Conservation (phyloP, 1,140 invertebrate genomes). For the Drosophila seguyi region DNA sequence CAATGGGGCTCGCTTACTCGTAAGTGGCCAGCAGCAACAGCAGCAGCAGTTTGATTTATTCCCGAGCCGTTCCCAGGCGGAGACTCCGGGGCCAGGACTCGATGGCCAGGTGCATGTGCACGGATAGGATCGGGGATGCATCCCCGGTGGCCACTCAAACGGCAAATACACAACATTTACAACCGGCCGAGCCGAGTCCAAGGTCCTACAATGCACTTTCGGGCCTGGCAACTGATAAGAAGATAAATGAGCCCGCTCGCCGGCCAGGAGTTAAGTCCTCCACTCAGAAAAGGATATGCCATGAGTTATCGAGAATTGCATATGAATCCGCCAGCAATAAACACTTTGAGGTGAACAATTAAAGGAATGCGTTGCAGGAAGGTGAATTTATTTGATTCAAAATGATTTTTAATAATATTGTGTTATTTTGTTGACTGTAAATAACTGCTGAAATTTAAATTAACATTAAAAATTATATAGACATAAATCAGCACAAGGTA, state of each 20-base stretch:
- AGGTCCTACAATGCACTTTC: conserved; percentile 44
- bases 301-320: conserved; percentile 32
- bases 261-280: conserved; percentile 42
- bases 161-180: conserved; percentile 52
- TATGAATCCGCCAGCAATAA: conserved; percentile 25
- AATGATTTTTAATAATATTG: neutral
- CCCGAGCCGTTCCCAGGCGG: conserved; percentile 33
- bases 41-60: conserved; percentile 50
- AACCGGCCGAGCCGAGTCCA: conserved; percentile 18
- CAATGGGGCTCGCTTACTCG: conserved; percentile 20
- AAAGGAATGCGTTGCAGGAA: neutral
- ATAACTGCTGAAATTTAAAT: neutral
- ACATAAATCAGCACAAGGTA: neutral
- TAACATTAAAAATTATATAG: neutral
- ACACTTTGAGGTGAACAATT: conserved; percentile 4
- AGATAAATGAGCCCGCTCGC: conserved; percentile 46
- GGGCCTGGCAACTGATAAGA: conserved; percentile 47
- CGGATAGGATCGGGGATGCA: conserved; percentile 29
- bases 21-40: conserved; percentile 22
- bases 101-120: conserved; percentile 36
- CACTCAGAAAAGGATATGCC: conserved; percentile 39
- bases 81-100: conserved; percentile 5
- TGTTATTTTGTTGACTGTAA: neutral
- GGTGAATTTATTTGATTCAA: neutral
- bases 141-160: conserved; percentile 53